Base-by-base conservation (phyloP, 2,113 vertebrate genomes). In the Ctenodactylus gundi region DNA sequence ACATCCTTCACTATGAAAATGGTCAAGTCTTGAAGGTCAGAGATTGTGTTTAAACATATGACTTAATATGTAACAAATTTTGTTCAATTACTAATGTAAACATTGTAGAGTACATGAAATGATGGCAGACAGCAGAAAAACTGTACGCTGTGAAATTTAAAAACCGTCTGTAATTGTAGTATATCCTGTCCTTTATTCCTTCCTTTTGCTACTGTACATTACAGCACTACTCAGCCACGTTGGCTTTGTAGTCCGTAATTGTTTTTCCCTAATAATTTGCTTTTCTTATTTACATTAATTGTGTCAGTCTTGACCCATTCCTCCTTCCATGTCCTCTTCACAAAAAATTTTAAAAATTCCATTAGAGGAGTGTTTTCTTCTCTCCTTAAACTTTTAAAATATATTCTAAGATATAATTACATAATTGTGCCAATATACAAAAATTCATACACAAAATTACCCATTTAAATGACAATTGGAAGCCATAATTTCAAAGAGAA, bases 401-500 rank as follows among this genome's bases (percentile, higher is more conserved):
- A 12, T 57, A 9, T 95, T 44, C 31, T 70, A 87, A 86, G 73
- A 78, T 44, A 14, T 70, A 94, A 13, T 39, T 89, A 75, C 39
- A 27, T 44, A 89, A 76, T 94, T 96, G 86, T 23, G 27, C 14
- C 31, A 82, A 4, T 65, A 75, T 25, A n/a, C 31, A 91, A 90
- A 87, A 36, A 82, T 21, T 41, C 12, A 6, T 8, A 68, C 53
- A 15, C 60, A 80, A 94, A 65, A 60, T 29, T 67, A 41, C 73
- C 60, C n/a, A 44, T 75, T 65, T 57, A 88, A 77, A 78, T 65
- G 78, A 86, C 55, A 94, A 13, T 60, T 85, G 92, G 58, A 93
- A 95, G 41, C 4, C 5, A 87, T 55, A 80, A 77, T 85, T 84
- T 90, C 36, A 20, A 78, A 93, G 67, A 12, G 65, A 67, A 70